Evolutionary conservation across 2,797 vertebrate genomes (phyloP).

Genomic region (Paramormyrops hopkinsi): DNA sequence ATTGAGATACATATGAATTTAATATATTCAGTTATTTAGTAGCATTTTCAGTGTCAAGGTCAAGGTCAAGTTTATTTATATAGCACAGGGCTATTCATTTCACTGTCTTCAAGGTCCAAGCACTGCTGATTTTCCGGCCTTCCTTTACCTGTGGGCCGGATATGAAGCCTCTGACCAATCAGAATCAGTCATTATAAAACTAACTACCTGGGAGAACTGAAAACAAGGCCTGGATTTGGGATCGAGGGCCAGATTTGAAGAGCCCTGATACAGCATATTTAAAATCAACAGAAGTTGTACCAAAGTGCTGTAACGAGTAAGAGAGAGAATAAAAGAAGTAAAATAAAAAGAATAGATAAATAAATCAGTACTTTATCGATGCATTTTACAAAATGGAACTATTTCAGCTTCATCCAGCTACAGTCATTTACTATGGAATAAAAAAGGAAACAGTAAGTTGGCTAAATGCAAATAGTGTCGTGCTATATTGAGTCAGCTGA

Average conservation of each 20-base stretch:
- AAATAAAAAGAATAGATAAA: background rate
- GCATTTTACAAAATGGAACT: background rate
- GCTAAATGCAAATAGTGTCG: background rate
- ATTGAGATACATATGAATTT: background rate
- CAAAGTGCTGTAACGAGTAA: background rate
- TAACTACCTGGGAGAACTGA: background rate
- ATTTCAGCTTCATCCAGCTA: background rate
- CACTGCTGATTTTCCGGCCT: background rate
- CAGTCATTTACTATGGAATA: background rate
- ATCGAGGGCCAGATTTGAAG: background rate
- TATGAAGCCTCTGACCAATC: background rate
- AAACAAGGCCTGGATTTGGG: background rate
- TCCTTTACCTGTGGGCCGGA: background rate
- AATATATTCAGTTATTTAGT: background rate
- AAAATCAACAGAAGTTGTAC: background rate
- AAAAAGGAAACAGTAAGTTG: background rate
- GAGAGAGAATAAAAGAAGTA: background rate
- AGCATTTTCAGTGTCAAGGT: background rate
- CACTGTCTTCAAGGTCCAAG: background rate
- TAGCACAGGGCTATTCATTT: background rate
- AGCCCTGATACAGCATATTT: background rate
- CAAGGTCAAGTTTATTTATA: background rate
- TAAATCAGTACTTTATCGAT: background rate
- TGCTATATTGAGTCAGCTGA: background rate
- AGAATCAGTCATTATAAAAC: background rate